phyloP scores from a whole-genome alignment of 2,113 vertebrate genomes.

The Calyptomena viridis region DNA sequence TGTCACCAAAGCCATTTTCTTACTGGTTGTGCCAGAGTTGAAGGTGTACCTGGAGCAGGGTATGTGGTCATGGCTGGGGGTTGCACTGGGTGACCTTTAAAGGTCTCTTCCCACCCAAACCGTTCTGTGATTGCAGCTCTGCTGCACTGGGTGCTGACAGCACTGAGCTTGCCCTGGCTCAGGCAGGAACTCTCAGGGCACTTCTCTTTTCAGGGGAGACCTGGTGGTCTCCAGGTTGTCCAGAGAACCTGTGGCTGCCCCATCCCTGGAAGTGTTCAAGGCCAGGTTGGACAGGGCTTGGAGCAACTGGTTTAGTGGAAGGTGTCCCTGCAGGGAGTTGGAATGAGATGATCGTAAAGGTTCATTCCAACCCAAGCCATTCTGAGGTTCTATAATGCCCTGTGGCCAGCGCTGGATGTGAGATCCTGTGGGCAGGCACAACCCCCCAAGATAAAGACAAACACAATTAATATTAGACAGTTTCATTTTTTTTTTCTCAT shows the following conservation, averaged over 20 bases:
- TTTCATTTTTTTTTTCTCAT: not conserved
- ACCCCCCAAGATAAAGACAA: not conserved
- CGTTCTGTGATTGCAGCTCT: not conserved
- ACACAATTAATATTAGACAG: not conserved
- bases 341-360: not conserved
- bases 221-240: not conserved
- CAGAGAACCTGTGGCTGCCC: not conserved
- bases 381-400: not conserved
- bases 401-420: not conserved
- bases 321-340: not conserved
- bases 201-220: not conserved
- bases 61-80: not conserved
- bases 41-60: not conserved
- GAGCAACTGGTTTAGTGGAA: not conserved
- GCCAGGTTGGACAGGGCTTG: rapidly evolving
- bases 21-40: rapidly evolving
- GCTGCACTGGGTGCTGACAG: not conserved
- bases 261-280: not conserved
- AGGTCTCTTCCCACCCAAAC: not conserved
- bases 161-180: not conserved
- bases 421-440: not conserved
- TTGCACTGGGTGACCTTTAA: not conserved
- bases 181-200: not conserved
- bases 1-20: not conserved
- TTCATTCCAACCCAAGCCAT: not conserved